These are phyloP conservation scores for Habropoda laboriosa DNA, from an alignment of 1,140 invertebrate genomes.

Conservation along the genomic window DNA sequence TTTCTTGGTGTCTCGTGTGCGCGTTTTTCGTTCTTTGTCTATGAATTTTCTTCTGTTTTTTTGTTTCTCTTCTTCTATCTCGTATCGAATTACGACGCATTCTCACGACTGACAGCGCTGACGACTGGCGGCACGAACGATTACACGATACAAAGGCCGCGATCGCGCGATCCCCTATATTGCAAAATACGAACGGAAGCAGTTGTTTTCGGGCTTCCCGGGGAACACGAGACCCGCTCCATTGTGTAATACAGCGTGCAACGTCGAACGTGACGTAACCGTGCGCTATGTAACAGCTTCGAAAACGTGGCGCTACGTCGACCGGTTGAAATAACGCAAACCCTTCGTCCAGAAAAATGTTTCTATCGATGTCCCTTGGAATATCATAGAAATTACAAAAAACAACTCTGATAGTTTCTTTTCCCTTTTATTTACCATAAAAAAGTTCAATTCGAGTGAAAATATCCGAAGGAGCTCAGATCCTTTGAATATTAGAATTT, in stretches of 20 bases:
- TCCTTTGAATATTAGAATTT: too few species aligned
- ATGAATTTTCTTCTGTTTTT: background rate
- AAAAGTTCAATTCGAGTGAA: too few species aligned
- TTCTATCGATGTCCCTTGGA: too few species aligned
- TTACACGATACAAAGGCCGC: constrained; percentile 6
- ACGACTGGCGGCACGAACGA: constrained; percentile 6
- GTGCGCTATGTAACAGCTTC: too few species aligned
- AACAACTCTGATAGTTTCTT: too few species aligned
- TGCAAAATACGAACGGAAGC: background rate
- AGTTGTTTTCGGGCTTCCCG: background rate
- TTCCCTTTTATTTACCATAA: too few species aligned
- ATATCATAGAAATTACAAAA: too few species aligned
- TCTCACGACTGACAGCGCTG: constrained; percentile 3
- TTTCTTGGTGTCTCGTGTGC: background rate
- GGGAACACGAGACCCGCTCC: background rate
- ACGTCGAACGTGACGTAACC: background rate
- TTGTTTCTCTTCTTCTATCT: background rate
- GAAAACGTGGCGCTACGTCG: background rate
- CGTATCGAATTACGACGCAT: constrained; percentile 5
- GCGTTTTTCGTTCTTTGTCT: background rate
- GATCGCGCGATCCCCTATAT: background rate
- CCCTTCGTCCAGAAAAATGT: background rate
- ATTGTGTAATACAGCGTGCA: background rate
- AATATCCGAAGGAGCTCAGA: too few species aligned
- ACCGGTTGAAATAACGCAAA: background rate